A percentile compares a stretch with the other conserved stretches of the same genome.
Conservation (phyloP, 2,797 vertebrate genomes). For the Tenualosa ilisha region DNA sequence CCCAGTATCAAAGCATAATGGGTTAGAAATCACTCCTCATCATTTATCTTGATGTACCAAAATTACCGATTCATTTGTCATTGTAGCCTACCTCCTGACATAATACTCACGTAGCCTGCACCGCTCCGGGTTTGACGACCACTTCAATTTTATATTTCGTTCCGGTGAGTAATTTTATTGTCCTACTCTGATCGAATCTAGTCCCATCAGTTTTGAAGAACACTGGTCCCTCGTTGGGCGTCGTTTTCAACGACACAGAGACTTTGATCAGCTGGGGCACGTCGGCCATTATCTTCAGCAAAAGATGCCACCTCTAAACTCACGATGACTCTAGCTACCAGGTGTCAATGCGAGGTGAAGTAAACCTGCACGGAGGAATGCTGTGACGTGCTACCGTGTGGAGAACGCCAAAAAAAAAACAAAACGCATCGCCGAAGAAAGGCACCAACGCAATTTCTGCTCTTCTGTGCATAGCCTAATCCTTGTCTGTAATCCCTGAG, state of each 20-base stretch:
- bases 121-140: conserved; percentile 86
- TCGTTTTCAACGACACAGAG: conserved; percentile 88
- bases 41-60: not conserved
- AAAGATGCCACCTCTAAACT: not conserved
- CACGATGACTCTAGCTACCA: not conserved
- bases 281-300: conserved; percentile 79
- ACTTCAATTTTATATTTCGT: conserved; percentile 93
- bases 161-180: conserved; percentile 94
- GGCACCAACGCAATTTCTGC: conserved; percentile 31
- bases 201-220: conserved; percentile 94
- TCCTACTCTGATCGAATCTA: conserved; percentile 92
- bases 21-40: not conserved
- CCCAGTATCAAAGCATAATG: not conserved
- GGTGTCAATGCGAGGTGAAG: conserved; percentile 28
- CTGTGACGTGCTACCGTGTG: conserved; percentile 37
- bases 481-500: conserved; percentile 36
- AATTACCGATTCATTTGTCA: not conserved
- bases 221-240: conserved; percentile 89
- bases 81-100: not conserved
- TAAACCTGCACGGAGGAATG: conserved; percentile 14
- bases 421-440: conserved; percentile 39
- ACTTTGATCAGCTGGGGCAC: conserved; percentile 87
- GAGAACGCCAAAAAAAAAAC: conserved; percentile 23
- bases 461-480: conserved; percentile 42
- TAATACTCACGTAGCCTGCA: conserved; percentile 87